phyloP scores from a whole-genome alignment of 35 echinoderm and acorn worm species.

The Strongylocentrotus purpuratus region DNA sequence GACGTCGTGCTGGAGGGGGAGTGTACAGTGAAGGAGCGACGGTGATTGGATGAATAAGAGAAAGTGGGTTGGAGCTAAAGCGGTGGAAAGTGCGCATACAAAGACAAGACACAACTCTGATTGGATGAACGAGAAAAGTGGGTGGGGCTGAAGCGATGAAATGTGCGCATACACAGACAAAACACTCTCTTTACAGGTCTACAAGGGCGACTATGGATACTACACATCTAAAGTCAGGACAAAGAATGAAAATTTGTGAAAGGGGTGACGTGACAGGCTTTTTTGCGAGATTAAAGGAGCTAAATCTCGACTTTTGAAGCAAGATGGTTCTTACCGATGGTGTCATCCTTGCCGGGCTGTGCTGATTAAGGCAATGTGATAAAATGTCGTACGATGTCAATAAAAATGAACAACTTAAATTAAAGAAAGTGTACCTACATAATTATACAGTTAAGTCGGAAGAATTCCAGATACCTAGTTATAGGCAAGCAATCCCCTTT shows the following conservation, averaged over 20 bases:
- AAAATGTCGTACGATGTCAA: slow-evolving; percentile 38
- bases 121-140: neutral
- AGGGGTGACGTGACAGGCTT: neutral
- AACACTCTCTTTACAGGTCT: neutral
- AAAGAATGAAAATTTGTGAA: neutral
- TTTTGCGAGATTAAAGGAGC: neutral
- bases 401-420: slow-evolving; percentile 11
- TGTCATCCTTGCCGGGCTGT: slow-evolving; percentile 57
- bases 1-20: neutral
- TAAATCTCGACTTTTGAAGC: slow-evolving; percentile 9
- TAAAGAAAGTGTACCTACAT: too few species aligned
- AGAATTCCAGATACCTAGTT: too few species aligned
- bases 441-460: too few species aligned
- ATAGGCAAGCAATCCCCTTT: too few species aligned
- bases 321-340: slow-evolving; percentile 43
- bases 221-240: neutral
- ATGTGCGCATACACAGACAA: neutral
- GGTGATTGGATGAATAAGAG: neutral
- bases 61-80: neutral
- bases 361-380: slow-evolving; percentile 55
- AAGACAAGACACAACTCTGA: neutral
- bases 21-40: neutral
- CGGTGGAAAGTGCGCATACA: neutral
- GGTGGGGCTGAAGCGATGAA: slow-evolving; percentile 24
- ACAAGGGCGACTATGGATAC: neutral